Base-by-base conservation (phyloP, 2,113 vertebrate species). In the Edolisoma coerulescens region DNA sequence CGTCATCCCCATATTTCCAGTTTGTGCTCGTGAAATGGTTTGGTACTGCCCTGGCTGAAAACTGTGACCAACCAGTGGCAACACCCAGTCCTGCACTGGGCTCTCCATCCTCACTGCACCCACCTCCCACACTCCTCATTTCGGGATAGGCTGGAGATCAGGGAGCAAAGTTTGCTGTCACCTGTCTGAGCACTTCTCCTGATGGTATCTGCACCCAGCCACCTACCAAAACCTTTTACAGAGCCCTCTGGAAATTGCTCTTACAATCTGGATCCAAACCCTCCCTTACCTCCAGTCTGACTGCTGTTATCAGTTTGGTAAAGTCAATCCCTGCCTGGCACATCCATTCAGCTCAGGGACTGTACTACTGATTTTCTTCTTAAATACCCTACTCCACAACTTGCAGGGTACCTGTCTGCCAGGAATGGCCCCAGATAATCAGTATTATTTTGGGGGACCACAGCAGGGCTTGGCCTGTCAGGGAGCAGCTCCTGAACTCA, bases 351-450 rank as follows among this genome's bases (percentile, higher is more conserved):
- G 26, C 64, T 73, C 81, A 61, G 57, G 33, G 57, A 50, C 26
- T 33, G 8, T 14, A 44, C 7, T 39, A 9, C 3, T n/a, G 18
- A 60, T 67, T 64, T 65, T 39, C 21, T 39, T 15, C 32, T 27
- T 21, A 57, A 27, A 57, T 68, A 86, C 32, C 73, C 49, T 16
- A 11, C 22, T n/a, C 85, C 13, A 26, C 37, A 37, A 28, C 22
- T 7, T 28, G 42, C 18, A 47, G 30, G 57, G n/a, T 7, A 26
- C 3, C 20, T 8, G 18, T 13, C 22, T 47, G 35, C 24, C 12
- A 69, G 27, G 37, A 77, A 47, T 0, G 2, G 39, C n/a, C 15
- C 2, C 1, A 16, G 17, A 21, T 10, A 42, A 39, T 6, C 32
- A 21, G 14, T 7, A 8, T 27, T 23, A 59, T 20, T 15, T 9